Evolutionary conservation across 1,140 invertebrate species (phyloP).

Genomic region (Apis mellifera): DNA sequence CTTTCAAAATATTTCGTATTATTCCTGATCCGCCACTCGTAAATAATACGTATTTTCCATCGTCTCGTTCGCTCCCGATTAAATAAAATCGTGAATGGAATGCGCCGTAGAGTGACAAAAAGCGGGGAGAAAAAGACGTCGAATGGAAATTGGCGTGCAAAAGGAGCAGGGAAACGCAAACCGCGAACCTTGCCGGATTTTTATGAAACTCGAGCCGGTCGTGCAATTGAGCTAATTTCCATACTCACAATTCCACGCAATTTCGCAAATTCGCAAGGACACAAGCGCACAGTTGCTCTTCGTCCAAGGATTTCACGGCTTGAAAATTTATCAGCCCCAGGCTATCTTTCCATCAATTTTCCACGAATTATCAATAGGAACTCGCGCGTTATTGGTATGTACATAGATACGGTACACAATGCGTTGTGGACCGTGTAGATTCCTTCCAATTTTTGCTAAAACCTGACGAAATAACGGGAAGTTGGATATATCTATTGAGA

Average conservation of each 20-base stretch:
- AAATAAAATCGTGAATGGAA: conserved; percentile 12
- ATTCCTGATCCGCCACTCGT: no score
- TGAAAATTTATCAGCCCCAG: conserved; percentile 1
- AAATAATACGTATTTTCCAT: no score
- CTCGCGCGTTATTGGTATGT: neutral
- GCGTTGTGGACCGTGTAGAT: neutral
- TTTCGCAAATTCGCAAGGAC: conserved; percentile 34
- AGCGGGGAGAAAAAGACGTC: neutral
- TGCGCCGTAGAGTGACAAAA: conserved; percentile 19
- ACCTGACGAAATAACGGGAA: conserved; percentile 22
- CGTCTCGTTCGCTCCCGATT: neutral
- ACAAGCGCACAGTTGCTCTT: neutral
- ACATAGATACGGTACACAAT: no score
- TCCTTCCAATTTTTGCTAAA: neutral
- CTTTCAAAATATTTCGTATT: neutral
- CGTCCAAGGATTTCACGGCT: conserved; percentile 33
- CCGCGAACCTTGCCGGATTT: conserved; percentile 24
- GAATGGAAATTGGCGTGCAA: conserved; percentile 11
- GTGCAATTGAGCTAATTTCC: conserved; percentile 44
- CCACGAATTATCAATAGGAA: neutral
- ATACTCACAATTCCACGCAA: conserved; percentile 22
- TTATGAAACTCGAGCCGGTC: conserved; percentile 32
- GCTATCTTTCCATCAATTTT: no score
- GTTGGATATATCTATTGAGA: neutral
- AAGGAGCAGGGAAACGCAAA: conserved; percentile 1